Evolutionary conservation across 2,113 vertebrate genomes (phyloP), one percentile per base, ranked within the genome.

Genomic region (Zingel zingel): DNA sequence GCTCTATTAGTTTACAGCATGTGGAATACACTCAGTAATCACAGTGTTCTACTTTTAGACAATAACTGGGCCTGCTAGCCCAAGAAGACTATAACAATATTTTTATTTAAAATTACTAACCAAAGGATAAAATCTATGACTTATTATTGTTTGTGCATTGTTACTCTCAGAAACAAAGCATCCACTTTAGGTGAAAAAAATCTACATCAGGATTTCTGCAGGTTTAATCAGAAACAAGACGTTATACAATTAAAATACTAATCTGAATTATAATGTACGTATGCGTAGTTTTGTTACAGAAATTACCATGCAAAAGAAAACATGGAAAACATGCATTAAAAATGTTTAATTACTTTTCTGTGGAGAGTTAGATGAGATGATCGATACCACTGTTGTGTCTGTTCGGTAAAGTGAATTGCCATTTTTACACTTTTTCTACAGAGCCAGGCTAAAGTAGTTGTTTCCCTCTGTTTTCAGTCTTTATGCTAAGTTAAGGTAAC

Each of bases 1-100:
- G 69, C 79, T 83, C 79, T 79, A 61, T 85, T 86, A 78, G 25
- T 81, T 87, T 47, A 69, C 69, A 80, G 81, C 80, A 90, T 65
- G 74, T 58, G 68, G 65, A 89, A 82, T 86, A 88, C 45, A 85
- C 43, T 86, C 81, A 81, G 73, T 39, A n/a, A 25, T 68, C 76
- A 43, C 48, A 48, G 47, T 74, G 83, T 59, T 85, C 87, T 51
- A 90, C 69, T 90, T 91, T 63, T n/a, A 19, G 58, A 77, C 70
- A 78, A 74, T 59, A 88, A 21, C 64, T 27, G 16, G 33, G 74
- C 45, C 62, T 79, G 30, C 56, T 27, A 47, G 58, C 33, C 16
- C 15, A 79, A 73, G 36, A 77, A 23, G 10, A 54, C 47, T 16
- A 4, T 50, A 27, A 39, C 2, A 39, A 18, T 2, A 19, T 33